Conservation (phyloP, 2,888 invertebrate species). For the Pyrrhosoma nymphula region DNA sequence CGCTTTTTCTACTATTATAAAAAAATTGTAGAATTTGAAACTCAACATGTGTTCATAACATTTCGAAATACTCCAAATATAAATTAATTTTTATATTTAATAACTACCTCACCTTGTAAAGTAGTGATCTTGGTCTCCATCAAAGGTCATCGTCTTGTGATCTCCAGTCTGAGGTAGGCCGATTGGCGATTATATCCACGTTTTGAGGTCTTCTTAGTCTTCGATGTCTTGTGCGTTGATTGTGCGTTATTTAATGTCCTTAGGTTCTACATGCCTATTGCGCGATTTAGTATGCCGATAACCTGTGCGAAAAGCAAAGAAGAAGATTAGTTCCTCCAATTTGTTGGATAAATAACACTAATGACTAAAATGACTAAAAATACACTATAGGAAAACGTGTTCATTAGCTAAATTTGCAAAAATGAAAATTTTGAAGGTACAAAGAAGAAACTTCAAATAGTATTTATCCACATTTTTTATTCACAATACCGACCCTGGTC, state of each 20-base stretch:
- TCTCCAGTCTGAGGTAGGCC: not conserved
- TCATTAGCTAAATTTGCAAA: too few relatives aligned
- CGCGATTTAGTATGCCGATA: conserved; percentile 9
- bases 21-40: too few relatives aligned
- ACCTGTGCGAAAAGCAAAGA: not conserved
- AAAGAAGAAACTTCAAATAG: too few relatives aligned
- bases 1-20: too few relatives aligned
- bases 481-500: too few relatives aligned
- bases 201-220: not conserved
- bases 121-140: not conserved
- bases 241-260: not conserved
- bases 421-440: too few relatives aligned
- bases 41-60: too few relatives aligned
- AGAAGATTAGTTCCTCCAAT: not conserved
- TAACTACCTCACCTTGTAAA: not conserved
- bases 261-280: not conserved
- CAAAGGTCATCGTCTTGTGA: not conserved
- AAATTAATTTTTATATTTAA: too few relatives aligned
- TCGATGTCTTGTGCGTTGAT: conserved; percentile 29
- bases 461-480: too few relatives aligned
- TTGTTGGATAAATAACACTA: not conserved
- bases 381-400: too few relatives aligned
- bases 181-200: not conserved
- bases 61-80: too few relatives aligned
- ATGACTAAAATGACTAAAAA: too few relatives aligned